Evolutionary conservation across 2,113 vertebrate genomes (phyloP).

Genomic region (Sclerurus mexicanus): DNA sequence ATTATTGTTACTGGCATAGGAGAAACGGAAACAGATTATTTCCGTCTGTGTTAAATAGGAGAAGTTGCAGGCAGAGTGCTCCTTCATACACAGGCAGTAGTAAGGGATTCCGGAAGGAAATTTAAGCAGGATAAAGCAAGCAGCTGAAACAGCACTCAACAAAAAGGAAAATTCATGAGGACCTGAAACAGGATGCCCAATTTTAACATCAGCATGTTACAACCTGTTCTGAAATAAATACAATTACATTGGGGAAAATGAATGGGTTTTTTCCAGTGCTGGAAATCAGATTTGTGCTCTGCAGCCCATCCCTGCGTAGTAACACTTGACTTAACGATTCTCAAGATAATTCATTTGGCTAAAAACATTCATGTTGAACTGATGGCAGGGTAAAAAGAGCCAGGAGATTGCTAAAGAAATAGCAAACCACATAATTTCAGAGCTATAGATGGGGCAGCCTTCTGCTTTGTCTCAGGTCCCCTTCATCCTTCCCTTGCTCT

Average conservation of each 20-base stretch:
- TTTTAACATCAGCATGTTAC: not conserved
- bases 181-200: not conserved
- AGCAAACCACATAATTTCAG: not conserved
- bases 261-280: not conserved
- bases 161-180: not conserved
- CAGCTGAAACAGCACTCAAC: not conserved
- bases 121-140: not conserved
- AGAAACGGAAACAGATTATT: not conserved
- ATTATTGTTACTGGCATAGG: not conserved
- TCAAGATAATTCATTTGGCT: not conserved
- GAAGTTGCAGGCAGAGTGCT: not conserved
- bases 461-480: not conserved
- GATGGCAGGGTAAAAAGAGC: not conserved
- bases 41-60: not conserved
- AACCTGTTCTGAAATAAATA: not conserved
- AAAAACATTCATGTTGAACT: not conserved
- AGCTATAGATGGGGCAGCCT: accelerated
- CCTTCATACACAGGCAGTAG: not conserved
- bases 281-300: not conserved
- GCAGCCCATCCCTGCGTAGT: not conserved
- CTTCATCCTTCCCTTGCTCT: not conserved
- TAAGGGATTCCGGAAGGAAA: not conserved
- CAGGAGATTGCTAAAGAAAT: not conserved
- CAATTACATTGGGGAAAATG: not conserved
- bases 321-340: not conserved